Evolutionary conservation across 2,113 vertebrate species (phyloP).

Genomic region (Cinclus cinclus): DNA sequence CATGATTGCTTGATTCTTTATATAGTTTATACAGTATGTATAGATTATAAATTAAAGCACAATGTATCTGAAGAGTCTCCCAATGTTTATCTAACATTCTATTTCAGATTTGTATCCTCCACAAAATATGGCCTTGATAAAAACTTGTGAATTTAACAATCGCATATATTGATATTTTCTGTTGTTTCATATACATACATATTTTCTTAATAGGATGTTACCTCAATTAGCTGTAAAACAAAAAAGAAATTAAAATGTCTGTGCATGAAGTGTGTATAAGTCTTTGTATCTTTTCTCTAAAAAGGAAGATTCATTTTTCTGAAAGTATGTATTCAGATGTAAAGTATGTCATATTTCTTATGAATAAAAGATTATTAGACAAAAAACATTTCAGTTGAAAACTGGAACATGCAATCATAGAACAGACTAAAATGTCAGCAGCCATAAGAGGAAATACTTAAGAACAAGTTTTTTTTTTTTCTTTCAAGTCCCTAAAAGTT

Average conservation of each 20-base stretch:
- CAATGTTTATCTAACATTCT: conserved; percentile 25
- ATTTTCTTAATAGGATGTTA: not conserved
- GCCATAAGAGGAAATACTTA: not conserved
- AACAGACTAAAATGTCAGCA: not conserved
- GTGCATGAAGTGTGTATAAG: not conserved
- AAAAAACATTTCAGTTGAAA: not conserved
- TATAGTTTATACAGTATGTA: conserved; percentile 70
- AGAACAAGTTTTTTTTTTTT: not conserved
- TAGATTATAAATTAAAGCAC: conserved; percentile 58
- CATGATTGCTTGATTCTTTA: conserved; percentile 75
- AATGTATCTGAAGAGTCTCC: conserved; percentile 22
- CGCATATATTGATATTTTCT: not conserved
- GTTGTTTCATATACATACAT: not conserved
- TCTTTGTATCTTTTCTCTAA: not conserved
- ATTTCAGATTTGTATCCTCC: not conserved
- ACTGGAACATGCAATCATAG: not conserved
- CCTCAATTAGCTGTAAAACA: not conserved
- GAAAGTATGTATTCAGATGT: not conserved
- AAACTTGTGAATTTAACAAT: conserved; percentile 19
- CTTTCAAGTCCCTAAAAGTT: not conserved
- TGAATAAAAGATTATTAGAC: not conserved
- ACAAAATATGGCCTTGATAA: not conserved
- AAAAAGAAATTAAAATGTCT: not conserved
- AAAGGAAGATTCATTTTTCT: not conserved
- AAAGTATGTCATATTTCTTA: not conserved